Evolutionary conservation across 2,113 vertebrate species (phyloP), one percentile per base, ranked within the genome.

Genomic region (Sylvilagus bachmani): DNA sequence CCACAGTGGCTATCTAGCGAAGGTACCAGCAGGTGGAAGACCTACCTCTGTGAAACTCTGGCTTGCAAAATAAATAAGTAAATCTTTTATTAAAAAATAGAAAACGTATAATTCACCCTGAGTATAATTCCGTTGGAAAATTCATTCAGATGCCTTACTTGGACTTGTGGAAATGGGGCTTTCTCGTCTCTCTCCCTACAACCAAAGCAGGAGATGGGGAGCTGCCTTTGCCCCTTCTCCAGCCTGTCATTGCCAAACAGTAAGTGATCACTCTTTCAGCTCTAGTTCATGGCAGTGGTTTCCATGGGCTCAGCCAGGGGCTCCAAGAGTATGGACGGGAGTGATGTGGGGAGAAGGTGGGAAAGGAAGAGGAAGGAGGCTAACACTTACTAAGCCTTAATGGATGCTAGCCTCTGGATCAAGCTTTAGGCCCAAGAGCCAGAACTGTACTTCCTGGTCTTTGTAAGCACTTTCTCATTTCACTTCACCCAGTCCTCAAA

Each of bases 321-420:
- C 11, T 29, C 78, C 25, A 55, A 21, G 22, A 77, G 17, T 6
- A 17, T 9, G 66, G 29, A 55, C 13, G 6, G 24, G 53, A 62
- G 5, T 67, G 71, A 61, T 66, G 33, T 71, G 53, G 62, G n/a
- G 27, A 55, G 27, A 67, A 86, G 61, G 25, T 12, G 29, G 61
- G 44, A 88, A 88, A 70, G 38, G 4, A 22, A 90, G 10, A 49
- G 27, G 16, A 27, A 49, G n/a, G 22, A 90, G 53, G 77, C 81
- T 71, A 74, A 66, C 61, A 82, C 22, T 85, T 80, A 88, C 12
- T 81, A 73, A 94, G 85, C 13, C 55, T 89, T 78, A 81, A 33
- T 67, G 62, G 62, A 44, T 78, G 53, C 58, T 22, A 51, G 49
- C 25, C 36, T 69, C 58, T 55, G 27, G 66, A 64, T 82, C 61